Evolutionary conservation across 2,888 invertebrate species (phyloP).

Genomic region (Helicoverpa assulta): DNA sequence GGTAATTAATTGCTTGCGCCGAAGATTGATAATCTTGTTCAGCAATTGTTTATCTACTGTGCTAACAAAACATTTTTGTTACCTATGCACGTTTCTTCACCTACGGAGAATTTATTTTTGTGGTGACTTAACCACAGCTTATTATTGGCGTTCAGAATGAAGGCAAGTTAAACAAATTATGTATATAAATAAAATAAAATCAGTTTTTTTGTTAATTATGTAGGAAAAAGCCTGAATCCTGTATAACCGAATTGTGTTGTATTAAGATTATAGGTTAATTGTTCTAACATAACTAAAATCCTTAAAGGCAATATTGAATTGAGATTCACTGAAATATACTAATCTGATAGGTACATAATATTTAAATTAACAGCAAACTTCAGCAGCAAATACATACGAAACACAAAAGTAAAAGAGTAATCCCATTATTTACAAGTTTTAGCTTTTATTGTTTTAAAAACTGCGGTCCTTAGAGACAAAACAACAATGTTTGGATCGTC

Average conservation of each 20-base stretch:
- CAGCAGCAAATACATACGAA: slow-evolving; percentile 3
- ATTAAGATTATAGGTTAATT: too few relatives aligned
- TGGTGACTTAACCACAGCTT: not conserved
- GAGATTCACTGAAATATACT: too few relatives aligned
- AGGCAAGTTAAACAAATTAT: too few relatives aligned
- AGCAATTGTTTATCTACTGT: slow-evolving; percentile 32
- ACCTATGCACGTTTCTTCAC: not conserved
- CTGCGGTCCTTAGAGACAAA: slow-evolving; percentile 49
- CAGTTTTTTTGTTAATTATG: too few relatives aligned
- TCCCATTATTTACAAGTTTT: slow-evolving; percentile 58
- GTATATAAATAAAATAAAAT: too few relatives aligned
- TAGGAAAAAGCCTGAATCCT: too few relatives aligned
- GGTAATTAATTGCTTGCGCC: slow-evolving; percentile 49
- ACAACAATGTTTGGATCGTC: slow-evolving; percentile 60
- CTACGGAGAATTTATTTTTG: not conserved
- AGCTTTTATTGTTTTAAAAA: slow-evolving; percentile 58
- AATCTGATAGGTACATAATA: too few relatives aligned
- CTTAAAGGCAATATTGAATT: too few relatives aligned
- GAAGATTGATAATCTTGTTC: slow-evolving; percentile 52
- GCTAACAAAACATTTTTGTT: slow-evolving; percentile 19
- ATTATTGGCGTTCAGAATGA: too few relatives aligned
- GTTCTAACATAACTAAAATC: too few relatives aligned
- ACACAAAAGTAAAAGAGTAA: slow-evolving; percentile 35
- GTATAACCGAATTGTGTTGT: too few relatives aligned
- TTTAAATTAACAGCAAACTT: not conserved